Evolutionary conservation across 1,140 invertebrate genomes (phyloP).

Genomic region (Drosophila watanabei): DNA sequence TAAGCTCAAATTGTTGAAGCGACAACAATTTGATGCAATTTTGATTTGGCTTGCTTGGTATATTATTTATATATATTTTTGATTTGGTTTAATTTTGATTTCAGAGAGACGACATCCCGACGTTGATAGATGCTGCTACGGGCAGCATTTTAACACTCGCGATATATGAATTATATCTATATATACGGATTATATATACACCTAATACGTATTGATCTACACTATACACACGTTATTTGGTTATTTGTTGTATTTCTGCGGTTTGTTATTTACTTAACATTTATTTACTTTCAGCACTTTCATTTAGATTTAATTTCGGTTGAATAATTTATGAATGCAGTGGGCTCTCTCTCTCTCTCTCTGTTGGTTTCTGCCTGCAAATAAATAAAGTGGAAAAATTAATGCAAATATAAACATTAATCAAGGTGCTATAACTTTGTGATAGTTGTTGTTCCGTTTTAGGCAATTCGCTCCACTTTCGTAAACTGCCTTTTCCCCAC

Average conservation of each 20-base stretch:
- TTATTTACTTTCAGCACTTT: slow-evolving; percentile 57
- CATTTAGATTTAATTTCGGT: slow-evolving; percentile 28
- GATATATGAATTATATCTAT: slow-evolving; percentile 7
- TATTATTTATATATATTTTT: slow-evolving; percentile 21
- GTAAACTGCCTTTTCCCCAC: slow-evolving; percentile 17
- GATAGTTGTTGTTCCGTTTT: slow-evolving; percentile 7
- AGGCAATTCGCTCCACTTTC: slow-evolving; percentile 41
- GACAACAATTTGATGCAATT: slow-evolving; percentile 38
- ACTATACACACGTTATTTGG: slow-evolving; percentile 33
- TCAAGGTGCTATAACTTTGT: slow-evolving; percentile 11
- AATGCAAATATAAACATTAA: slow-evolving; percentile 56
- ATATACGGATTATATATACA: slow-evolving; percentile 34
- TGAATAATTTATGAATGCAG: slow-evolving; percentile 25
- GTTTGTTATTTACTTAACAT: slow-evolving; percentile 41
- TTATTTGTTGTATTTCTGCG: slow-evolving; percentile 37
- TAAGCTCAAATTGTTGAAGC: slow-evolving; percentile 24
- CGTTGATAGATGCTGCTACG: slow-evolving; percentile 26
- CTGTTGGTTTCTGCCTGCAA: slow-evolving; percentile 48
- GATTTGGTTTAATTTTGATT: slow-evolving; percentile 48
- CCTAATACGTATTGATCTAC: slow-evolving; percentile 32
- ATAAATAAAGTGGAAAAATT: slow-evolving; percentile 14
- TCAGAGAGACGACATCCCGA: slow-evolving; percentile 28
- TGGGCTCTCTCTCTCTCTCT: background rate
- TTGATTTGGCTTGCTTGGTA: slow-evolving; percentile 40
- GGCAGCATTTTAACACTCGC: slow-evolving; percentile 57